A percentile compares a stretch with the other conserved stretches of the same genome.
These are phyloP conservation scores for Hypsopygia costalis DNA, from an alignment of 2,888 invertebrate species.

Conservation along the genomic window DNA sequence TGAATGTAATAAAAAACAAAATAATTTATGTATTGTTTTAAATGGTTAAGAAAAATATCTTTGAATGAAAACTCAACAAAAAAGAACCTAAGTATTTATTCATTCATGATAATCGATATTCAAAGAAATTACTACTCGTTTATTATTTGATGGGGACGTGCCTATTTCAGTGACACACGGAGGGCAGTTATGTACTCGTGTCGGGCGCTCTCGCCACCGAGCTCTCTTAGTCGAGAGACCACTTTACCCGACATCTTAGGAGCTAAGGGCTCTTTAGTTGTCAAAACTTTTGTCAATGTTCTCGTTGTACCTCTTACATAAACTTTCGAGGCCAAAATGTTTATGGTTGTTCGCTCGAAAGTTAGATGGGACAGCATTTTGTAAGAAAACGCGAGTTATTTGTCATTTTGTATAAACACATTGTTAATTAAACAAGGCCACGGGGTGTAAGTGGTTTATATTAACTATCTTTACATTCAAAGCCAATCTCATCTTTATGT, in stretches of 20 bases:
- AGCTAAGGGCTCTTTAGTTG: constrained; percentile 27
- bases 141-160: not conserved
- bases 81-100: too few relatives aligned
- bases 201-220: constrained; percentile 5
- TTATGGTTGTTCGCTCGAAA: not conserved
- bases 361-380: too few relatives aligned
- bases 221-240: constrained; percentile 31
- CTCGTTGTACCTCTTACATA: constrained; percentile 16
- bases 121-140: not conserved
- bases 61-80: too few relatives aligned
- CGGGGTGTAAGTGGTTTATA: too few relatives aligned
- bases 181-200: constrained; percentile 1
- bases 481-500: too few relatives aligned
- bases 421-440: too few relatives aligned
- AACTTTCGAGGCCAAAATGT: constrained; percentile 12
- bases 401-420: too few relatives aligned
- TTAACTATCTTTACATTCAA: too few relatives aligned
- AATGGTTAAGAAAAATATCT: too few relatives aligned
- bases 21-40: too few relatives aligned
- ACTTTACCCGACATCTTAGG: constrained; percentile 33
- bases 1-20: too few relatives aligned
- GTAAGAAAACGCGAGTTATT: too few relatives aligned
- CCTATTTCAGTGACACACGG: not conserved
- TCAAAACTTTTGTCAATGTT: constrained; percentile 35
- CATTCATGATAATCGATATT: not conserved